Evolutionary conservation across 2,797 vertebrate species (phyloP), one percentile per base, ranked within the genome.

Genomic region (Loriculus beryllinus): DNA sequence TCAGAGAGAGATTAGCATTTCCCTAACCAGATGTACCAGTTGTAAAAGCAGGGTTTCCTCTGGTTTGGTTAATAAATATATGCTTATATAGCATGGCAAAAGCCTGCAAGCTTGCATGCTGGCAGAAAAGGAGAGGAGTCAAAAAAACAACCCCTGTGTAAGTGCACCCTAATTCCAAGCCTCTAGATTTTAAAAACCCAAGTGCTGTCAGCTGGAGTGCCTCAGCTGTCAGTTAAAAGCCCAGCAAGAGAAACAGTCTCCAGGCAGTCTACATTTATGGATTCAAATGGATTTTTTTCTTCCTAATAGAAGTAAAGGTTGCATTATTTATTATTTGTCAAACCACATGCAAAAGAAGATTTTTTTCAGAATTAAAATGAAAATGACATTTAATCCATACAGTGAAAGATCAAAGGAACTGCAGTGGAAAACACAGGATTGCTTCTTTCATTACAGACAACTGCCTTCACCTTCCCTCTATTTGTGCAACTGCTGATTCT

Each of bases 221-320:
- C 95, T 95, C 86, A 92, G 80, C 90, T 95, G 95, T 88, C 95
- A 95, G 29, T 96, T 95, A 95, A 88, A 86, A 86, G 92, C 67
- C 43, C 16, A 74, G 77, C 37, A 74, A 48, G 26, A 94, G 59
- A 67, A 93, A 60, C 23, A 89, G 90, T 93, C 95, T 96, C 80
- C 83, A 93, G 93, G 90, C 82, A 82, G 56, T 86, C 83, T 83
- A 65, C 18, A 10, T 79, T 83, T 72, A 71, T 35, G 63, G 19
- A 91, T 92, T 91, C 62, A 78, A 81, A 18, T 25, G 16, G 31
- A 26, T 1, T 29, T 75, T 82, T 64, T 82, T 21, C 22, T 35
- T 25, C 33, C 72, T 63, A 88, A 56, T 3, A 68, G 37, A 75
- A 90, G 43, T 64, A 81, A 71, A 86, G 42, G n/a, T 49, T 92